phyloP scores from a whole-genome alignment of 2,113 vertebrate species.

The Plecturocebus donacophilus region DNA sequence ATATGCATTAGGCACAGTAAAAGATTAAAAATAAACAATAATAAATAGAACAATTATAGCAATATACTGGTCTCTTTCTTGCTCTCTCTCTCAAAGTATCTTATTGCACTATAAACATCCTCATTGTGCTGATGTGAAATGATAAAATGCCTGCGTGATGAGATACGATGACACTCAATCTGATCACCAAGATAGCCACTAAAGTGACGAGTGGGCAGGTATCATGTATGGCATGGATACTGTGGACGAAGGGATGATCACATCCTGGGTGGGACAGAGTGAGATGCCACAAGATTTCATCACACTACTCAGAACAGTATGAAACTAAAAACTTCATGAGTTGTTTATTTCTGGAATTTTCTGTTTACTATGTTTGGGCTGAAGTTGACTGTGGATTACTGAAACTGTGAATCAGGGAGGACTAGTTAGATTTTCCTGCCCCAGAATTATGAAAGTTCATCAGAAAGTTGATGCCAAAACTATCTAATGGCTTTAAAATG shows the following conservation, averaged over 20 bases:
- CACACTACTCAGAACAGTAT: not conserved
- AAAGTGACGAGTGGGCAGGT: not conserved
- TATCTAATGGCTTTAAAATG: constrained; percentile 22
- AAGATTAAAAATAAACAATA: not conserved
- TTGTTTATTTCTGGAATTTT: not conserved
- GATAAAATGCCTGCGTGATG: not conserved
- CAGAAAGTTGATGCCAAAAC: not conserved
- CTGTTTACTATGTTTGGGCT: not conserved
- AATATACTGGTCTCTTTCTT: not conserved
- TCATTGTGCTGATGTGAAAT: not conserved
- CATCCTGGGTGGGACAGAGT: not conserved
- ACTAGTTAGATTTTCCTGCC: not conserved
- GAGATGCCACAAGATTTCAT: not conserved
- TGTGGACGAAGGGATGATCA: not conserved
- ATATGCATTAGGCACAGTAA: not conserved
- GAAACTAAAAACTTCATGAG: not conserved
- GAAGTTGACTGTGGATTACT: not conserved
- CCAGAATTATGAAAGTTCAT: not conserved
- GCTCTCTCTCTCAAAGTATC: not conserved
- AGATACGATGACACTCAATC: not conserved
- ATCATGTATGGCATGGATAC: not conserved
- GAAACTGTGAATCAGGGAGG: not conserved
- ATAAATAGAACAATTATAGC: not conserved
- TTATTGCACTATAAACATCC: not conserved
- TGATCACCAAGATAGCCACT: not conserved